Conservation (phyloP, 2,797 vertebrate species). For the Mastacembelus armatus region DNA sequence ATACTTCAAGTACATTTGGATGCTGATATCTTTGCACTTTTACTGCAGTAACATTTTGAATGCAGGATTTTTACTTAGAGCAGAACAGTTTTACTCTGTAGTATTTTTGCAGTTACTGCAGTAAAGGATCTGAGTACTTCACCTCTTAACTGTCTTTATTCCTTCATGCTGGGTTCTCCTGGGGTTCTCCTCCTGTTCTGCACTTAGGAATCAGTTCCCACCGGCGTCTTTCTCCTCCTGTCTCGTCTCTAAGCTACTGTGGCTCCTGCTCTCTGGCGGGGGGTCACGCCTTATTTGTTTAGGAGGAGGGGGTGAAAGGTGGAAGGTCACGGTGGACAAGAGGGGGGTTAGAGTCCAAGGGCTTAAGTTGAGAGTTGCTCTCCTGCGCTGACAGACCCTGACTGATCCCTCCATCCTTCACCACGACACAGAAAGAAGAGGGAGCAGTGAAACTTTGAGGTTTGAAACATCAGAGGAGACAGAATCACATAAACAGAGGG, state of each 20-base stretch:
- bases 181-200: too few relatives aligned
- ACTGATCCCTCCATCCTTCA: constrained; percentile 47
- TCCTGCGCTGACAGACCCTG: constrained; percentile 43
- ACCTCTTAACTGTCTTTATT: too few relatives aligned
- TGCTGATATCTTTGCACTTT: too few relatives aligned
- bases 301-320: constrained; percentile 68
- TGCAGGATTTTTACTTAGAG: too few relatives aligned
- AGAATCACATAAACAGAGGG: not conserved
- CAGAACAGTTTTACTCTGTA: too few relatives aligned
- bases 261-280: constrained; percentile 60
- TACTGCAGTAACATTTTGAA: too few relatives aligned
- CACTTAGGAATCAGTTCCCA: too few relatives aligned
- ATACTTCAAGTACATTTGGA: too few relatives aligned
- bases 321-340: constrained; percentile 52
- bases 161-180: too few relatives aligned
- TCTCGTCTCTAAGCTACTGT: constrained; percentile 53
- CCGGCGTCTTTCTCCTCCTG: not conserved
- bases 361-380: constrained; percentile 59
- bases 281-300: constrained; percentile 75
- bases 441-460: not conserved
- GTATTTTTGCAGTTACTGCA: too few relatives aligned
- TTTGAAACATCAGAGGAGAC: not conserved
- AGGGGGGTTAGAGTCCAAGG: constrained; percentile 43
- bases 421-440: constrained; percentile 16
- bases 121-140: too few relatives aligned